Percentiles rank a stretch among this genome's conserved stretches.
Evolutionary conservation across 1,140 invertebrate genomes (phyloP).

Genomic region (Goniozus legneri): DNA sequence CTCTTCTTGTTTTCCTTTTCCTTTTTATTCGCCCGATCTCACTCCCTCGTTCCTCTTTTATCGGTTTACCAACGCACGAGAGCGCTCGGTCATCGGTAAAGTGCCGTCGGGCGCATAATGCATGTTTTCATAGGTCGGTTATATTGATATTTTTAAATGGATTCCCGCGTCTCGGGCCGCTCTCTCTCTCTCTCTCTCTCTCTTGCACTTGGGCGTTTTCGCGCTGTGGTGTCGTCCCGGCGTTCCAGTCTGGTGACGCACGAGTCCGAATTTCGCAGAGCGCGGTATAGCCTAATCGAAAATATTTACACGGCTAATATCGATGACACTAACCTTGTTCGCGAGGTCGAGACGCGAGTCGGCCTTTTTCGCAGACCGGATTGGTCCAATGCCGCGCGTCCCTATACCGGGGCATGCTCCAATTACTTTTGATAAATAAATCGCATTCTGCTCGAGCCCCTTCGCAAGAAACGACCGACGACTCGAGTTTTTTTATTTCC

Average conservation of each 20-base stretch:
- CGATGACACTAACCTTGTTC: neutral
- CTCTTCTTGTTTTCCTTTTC: neutral
- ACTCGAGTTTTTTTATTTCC: no score
- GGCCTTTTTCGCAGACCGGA: no score
- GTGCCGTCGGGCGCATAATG: slow-evolving; percentile 5
- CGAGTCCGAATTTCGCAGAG: neutral
- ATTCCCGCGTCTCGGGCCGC: neutral
- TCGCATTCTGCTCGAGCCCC: no score
- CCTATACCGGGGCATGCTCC: no score
- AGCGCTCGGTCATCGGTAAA: slow-evolving; percentile 8
- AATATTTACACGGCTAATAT: neutral
- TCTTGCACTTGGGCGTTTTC: no score
- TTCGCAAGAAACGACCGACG: no score
- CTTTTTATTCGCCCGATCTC: neutral
- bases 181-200: no score
- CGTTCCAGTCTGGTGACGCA: neutral
- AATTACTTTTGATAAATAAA: no score
- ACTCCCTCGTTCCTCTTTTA: neutral
- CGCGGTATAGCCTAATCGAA: no score
- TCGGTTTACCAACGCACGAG: neutral
- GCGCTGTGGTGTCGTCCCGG: no score
- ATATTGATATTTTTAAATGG: neutral
- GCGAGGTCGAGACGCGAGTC: no score
- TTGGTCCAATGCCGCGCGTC: no score
- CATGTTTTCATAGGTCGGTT: slow-evolving; percentile 3